Conservation (phyloP, 2,797 vertebrate species). For the Gouania willdenowi region DNA sequence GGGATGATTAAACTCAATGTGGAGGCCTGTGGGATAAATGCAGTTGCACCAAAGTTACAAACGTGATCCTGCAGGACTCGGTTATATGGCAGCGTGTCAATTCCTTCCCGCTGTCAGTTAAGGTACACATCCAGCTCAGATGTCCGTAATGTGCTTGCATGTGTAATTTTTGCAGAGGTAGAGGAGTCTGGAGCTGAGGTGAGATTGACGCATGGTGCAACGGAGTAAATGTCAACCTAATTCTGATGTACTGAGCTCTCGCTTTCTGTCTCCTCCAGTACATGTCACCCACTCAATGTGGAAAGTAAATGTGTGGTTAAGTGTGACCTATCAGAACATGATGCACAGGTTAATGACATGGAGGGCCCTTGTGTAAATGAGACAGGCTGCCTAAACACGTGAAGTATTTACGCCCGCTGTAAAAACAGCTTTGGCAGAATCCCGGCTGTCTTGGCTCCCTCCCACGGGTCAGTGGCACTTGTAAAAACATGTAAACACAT, state of each 20-base stretch:
- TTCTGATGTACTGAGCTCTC: conserved; percentile 41
- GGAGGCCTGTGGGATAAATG: conserved; percentile 16
- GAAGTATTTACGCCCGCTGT: conserved; percentile 32
- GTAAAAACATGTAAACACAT: conserved; percentile 15
- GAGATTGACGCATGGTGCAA: conserved; percentile 55
- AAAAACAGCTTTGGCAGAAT: conserved; percentile 31
- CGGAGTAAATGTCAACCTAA: conserved; percentile 67
- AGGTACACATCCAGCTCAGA: conserved; percentile 49
- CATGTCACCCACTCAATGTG: background rate
- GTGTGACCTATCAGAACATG: conserved; percentile 3
- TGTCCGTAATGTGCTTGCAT: conserved; percentile 58
- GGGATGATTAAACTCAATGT: conserved; percentile 17
- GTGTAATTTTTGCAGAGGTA: conserved; percentile 34
- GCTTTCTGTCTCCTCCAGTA: background rate
- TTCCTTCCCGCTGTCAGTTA: conserved; percentile 19
- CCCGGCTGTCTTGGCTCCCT: no score
- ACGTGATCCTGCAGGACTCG: conserved; percentile 28
- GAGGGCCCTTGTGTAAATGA: conserved; percentile 20
- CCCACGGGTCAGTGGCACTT: conserved; percentile 10
- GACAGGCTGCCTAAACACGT: conserved; percentile 4
- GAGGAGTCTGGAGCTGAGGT: conserved; percentile 27
- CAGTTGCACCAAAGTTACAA: conserved; percentile 19
- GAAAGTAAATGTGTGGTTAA: conserved; percentile 9
- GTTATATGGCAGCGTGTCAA: conserved; percentile 7
- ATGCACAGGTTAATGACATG: conserved; percentile 8